Base-by-base conservation (phyloP, 2,888 invertebrate genomes). In the Drosophila barbarae region DNA sequence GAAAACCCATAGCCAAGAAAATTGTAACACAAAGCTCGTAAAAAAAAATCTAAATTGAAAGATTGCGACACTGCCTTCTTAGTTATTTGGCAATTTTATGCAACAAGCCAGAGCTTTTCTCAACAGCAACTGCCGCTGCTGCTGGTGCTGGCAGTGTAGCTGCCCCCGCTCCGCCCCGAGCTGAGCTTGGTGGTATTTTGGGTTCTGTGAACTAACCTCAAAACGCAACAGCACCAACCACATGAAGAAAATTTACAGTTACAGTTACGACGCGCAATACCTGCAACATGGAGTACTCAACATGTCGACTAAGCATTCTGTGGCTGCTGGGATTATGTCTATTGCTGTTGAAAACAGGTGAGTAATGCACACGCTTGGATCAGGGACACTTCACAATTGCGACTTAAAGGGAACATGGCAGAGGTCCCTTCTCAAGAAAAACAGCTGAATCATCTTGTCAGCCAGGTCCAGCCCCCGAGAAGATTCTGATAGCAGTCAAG, bases 321-420 rank as follows among this genome's bases (percentile, higher is more conserved):
- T 87, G 86, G 84, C 79, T 84, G 78, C 76, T 88, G 84, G 89
- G 89, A 87, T 85, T 89, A 85, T 80, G 87, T 66, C 81, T 85
- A 72, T 76, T 88, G 69, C 77, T 87, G 76, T 72, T 86, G 55
- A 80, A 85, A 85, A 83, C 88, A 88, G 89, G 89, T 89, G 69
- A 86, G 88, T 76, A 39, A 26, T 55, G 39, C 35, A 36, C 21
- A 21, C 32, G 6, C 35, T 30, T 21, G 3, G 18, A 12, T 12
- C 9, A 38, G 12, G 28, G 23, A n/a, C 35, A 18, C 26, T 21
- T 1, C 2, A 5, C 35, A 30, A 36, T 12, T 5, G 15, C 7
- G 34, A 50, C 26, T 35, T 5, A 4, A 5, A 28, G 23, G 15
- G 7, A 9, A 42, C n/a, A 10, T 9, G 26, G 2, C 13, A 8